phyloP scores from a whole-genome alignment of 2,888 invertebrate species.

The Athrips mouffetella region DNA sequence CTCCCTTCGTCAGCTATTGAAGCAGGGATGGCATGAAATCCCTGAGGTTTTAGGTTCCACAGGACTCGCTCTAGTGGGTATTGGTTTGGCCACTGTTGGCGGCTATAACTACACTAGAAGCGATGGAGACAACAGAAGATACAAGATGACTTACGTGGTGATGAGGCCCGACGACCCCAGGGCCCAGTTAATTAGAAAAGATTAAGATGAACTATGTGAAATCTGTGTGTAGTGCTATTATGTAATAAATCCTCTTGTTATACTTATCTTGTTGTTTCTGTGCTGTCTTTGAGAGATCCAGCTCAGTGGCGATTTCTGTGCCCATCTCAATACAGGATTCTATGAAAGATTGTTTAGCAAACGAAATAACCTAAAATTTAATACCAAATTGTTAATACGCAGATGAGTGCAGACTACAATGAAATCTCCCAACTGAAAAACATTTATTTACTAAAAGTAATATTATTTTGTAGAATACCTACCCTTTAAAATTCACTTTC shows the following conservation, averaged over 20 bases:
- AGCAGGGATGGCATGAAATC: slow-evolving; percentile 81
- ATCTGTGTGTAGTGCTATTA: slow-evolving; percentile 36
- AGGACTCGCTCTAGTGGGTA: slow-evolving; percentile 78
- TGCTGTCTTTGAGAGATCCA: background rate
- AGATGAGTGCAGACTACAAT: too few relatives aligned
- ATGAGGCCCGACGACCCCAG: slow-evolving; percentile 83
- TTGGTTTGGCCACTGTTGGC: slow-evolving; percentile 68
- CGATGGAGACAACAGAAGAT: slow-evolving; percentile 82
- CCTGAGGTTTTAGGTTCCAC: slow-evolving; percentile 83
- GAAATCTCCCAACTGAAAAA: too few relatives aligned
- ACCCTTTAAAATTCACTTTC: too few relatives aligned
- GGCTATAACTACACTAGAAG: slow-evolving; percentile 70
- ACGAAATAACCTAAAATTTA: too few relatives aligned
- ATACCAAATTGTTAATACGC: too few relatives aligned
- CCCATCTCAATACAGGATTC: background rate
- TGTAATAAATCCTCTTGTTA: slow-evolving; percentile 60
- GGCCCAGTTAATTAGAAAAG: slow-evolving; percentile 74
- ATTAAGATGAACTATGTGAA: slow-evolving; percentile 43
- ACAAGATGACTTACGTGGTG: slow-evolving; percentile 80
- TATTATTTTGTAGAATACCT: too few relatives aligned
- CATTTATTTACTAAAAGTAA: too few relatives aligned
- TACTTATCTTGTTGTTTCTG: slow-evolving; percentile 30
- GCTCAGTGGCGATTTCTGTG: background rate
- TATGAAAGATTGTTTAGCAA: too few relatives aligned
- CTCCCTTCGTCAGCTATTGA: slow-evolving; percentile 53